Evolutionary conservation across 2,113 vertebrate genomes (phyloP).

Genomic region (Tautogolabrus adspersus): DNA sequence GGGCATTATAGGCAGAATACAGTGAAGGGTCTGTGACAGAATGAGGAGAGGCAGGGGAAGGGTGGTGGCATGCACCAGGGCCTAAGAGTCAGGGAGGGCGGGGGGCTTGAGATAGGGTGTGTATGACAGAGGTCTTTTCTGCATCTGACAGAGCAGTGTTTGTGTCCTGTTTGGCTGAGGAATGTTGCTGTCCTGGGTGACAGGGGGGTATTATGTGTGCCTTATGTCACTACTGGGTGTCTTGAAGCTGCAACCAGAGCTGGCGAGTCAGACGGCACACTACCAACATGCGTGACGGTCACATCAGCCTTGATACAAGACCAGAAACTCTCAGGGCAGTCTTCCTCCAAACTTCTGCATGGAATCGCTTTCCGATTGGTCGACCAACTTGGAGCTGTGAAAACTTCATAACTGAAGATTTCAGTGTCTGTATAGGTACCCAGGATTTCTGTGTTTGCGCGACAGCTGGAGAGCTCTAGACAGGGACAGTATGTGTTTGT

Average conservation of each 20-base stretch:
- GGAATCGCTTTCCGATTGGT: not conserved
- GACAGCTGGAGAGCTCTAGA: slow-evolving; percentile 73
- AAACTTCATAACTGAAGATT: slow-evolving; percentile 17
- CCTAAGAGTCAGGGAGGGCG: slow-evolving; percentile 60
- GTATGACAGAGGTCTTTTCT: slow-evolving; percentile 83
- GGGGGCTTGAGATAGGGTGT: slow-evolving; percentile 61
- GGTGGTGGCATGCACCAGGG: slow-evolving; percentile 79
- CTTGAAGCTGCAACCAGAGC: slow-evolving; percentile 71
- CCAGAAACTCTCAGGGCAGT: slow-evolving; percentile 28
- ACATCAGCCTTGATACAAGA: slow-evolving; percentile 48
- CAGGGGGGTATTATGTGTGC: slow-evolving; percentile 74
- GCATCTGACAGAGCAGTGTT: slow-evolving; percentile 79
- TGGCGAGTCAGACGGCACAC: slow-evolving; percentile 66
- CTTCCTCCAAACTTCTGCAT: not conserved
- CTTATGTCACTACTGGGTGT: slow-evolving; percentile 77
- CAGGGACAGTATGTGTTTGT: slow-evolving; percentile 66
- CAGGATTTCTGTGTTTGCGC: slow-evolving; percentile 52
- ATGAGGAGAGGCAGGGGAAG: slow-evolving; percentile 69
- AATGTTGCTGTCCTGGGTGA: slow-evolving; percentile 76
- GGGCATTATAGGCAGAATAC: slow-evolving; percentile 78
- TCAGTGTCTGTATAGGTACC: slow-evolving; percentile 36
- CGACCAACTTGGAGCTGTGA: not conserved
- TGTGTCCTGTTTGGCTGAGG: slow-evolving; percentile 78
- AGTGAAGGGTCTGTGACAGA: slow-evolving; percentile 78
- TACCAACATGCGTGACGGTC: slow-evolving; percentile 69